Percentiles rank a stretch among this genome's conserved stretches.
These are phyloP conservation scores for Drosophila ezoana DNA, from an alignment of 2,888 invertebrate genomes.

Conservation along the genomic window DNA sequence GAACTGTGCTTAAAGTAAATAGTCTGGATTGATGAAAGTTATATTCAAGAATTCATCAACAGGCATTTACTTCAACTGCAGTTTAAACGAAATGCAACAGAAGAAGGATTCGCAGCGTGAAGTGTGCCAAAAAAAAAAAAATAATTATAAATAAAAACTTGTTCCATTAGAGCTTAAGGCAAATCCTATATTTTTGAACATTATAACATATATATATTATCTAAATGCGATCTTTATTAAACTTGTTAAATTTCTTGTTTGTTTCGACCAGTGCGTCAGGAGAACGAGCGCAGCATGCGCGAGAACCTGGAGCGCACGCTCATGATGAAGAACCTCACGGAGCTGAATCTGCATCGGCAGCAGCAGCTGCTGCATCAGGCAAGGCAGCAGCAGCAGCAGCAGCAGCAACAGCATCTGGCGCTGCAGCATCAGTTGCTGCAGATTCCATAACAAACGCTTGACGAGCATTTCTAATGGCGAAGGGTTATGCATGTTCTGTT, in stretches of 20 bases:
- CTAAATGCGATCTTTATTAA: background rate
- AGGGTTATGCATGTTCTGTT: conserved; percentile 1
- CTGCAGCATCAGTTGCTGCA: conserved; percentile 24
- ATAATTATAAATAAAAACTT: conserved; percentile 32
- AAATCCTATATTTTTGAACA: background rate
- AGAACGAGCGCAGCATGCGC: conserved; percentile 94
- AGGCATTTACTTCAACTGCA: conserved; percentile 84
- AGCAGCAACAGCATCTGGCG: conserved; percentile 16
- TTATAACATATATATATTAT: conserved; percentile 9
- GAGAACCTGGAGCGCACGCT: conserved; percentile 88
- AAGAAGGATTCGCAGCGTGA: conserved; percentile 47
- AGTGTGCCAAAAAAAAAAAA: conserved; percentile 1
- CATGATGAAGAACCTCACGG: conserved; percentile 84
- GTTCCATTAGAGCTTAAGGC: conserved; percentile 64
- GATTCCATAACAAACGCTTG: conserved; percentile 37
- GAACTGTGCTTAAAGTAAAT: conserved; percentile 84
- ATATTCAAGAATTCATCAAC: conserved; percentile 82
- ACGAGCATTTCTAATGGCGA: conserved; percentile 13
- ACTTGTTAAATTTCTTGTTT: conserved; percentile 49
- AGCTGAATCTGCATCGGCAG: conserved; percentile 69
- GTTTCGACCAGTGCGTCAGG: conserved; percentile 91
- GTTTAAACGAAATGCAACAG: conserved; percentile 82
- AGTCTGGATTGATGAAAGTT: conserved; percentile 84
- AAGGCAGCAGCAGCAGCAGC: conserved; percentile 51
- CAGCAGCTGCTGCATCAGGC: conserved; percentile 56